These are phyloP conservation scores for Apistogramma diplotaenia DNA, from an alignment of 2,113 vertebrate species.

Conservation along the genomic window DNA sequence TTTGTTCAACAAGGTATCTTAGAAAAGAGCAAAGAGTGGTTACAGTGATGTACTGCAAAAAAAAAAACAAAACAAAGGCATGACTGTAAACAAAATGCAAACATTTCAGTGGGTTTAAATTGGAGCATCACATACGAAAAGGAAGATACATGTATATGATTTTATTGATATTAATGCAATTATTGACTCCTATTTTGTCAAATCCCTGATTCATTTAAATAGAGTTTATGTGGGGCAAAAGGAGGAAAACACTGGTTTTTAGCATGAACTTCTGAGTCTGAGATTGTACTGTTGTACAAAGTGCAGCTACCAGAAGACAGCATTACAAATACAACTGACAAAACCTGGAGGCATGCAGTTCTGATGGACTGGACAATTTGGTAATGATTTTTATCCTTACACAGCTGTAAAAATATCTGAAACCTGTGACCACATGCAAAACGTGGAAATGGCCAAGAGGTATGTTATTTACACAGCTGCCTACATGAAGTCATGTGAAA, in stretches of 20 bases:
- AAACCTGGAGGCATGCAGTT: neutral
- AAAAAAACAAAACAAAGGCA: neutral
- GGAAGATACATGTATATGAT: neutral
- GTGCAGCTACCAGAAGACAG: neutral
- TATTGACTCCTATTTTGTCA: neutral
- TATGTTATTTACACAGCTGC: neutral
- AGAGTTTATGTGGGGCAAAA: too few relatives aligned
- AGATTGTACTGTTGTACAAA: neutral
- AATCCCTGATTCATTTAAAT: too few relatives aligned
- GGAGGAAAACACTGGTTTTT: neutral
- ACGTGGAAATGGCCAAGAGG: too few relatives aligned
- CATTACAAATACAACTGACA: neutral
- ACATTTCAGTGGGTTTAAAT: neutral
- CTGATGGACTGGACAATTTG: neutral
- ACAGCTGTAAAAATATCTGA: too few relatives aligned
- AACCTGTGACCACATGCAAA: too few relatives aligned
- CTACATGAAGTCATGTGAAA: too few relatives aligned
- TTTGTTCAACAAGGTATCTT: constrained; percentile 95
- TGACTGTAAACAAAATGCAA: neutral
- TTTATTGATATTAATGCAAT: neutral
- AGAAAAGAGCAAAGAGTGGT: constrained; percentile 18
- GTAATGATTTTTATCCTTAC: too few relatives aligned
- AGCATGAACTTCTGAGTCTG: neutral
- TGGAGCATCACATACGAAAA: neutral
- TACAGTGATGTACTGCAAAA: neutral